These are phyloP conservation scores for Urechis unicinctus DNA, from an alignment of 2,888 invertebrate species.

Conservation along the genomic window DNA sequence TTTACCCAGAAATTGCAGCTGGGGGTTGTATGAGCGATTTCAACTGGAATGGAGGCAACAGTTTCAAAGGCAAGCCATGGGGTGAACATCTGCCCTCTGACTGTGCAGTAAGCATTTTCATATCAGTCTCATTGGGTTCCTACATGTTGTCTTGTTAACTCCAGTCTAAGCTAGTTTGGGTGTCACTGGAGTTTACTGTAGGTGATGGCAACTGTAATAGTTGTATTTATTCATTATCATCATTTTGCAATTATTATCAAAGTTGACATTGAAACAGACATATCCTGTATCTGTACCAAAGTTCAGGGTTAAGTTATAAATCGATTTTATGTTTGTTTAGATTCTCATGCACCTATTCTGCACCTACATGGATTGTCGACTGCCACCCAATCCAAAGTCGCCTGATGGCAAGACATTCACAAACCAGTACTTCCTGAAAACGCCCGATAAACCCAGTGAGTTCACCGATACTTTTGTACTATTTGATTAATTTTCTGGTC, in stretches of 20 bases:
- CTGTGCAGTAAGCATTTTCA: constrained; percentile 55
- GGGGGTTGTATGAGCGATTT: constrained; percentile 85
- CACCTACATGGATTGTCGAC: constrained; percentile 77
- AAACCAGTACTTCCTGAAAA: constrained; percentile 46
- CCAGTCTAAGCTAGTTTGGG: too few species aligned
- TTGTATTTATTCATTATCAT: background rate
- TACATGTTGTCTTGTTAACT: too few species aligned
- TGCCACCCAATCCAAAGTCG: constrained; percentile 54
- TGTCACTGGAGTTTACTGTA: too few species aligned
- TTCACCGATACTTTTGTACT: too few species aligned
- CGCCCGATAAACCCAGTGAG: constrained; percentile 51
- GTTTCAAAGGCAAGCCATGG: constrained; percentile 69
- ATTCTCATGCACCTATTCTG: constrained; percentile 78
- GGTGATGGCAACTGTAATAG: background rate
- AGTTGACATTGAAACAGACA: background rate
- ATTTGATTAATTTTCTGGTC: too few species aligned
- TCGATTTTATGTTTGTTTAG: constrained; percentile 48
- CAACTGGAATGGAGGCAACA: constrained; percentile 78
- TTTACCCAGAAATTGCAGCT: constrained; percentile 61
- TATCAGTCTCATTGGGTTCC: too few species aligned
- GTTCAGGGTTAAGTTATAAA: background rate
- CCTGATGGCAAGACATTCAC: constrained; percentile 52
- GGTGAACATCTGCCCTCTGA: constrained; percentile 79
- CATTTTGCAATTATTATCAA: constrained; percentile 1
- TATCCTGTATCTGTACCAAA: too few species aligned